Evolutionary conservation across 1,140 invertebrate genomes (phyloP).

Genomic region (Trichoplusia ni): DNA sequence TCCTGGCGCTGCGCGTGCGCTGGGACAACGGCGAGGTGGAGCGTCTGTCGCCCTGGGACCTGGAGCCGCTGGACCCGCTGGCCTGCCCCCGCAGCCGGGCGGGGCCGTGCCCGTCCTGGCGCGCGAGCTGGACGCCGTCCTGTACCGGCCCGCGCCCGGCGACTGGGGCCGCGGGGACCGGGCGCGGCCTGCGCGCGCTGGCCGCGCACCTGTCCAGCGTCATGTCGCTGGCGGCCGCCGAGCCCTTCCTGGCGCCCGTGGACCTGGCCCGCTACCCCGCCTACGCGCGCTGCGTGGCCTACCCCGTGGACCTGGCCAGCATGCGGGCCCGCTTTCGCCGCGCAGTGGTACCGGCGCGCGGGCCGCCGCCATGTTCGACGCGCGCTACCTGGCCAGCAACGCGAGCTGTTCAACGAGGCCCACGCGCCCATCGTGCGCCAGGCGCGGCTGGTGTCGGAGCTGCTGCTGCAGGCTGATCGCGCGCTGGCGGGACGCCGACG

Average conservation of each 20-base stretch:
- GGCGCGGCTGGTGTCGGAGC: constrained; percentile 94
- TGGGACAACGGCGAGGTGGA: constrained; percentile 81
- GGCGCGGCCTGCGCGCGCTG: constrained; percentile 82
- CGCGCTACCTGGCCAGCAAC: constrained; percentile 95
- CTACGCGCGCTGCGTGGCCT: constrained; percentile 95
- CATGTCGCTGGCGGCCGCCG: constrained; percentile 95
- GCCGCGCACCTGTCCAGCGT: constrained; percentile 76
- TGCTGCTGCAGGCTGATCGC: constrained; percentile 92
- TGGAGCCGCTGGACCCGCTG: constrained; percentile 92
- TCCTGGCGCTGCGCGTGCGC: constrained; percentile 88
- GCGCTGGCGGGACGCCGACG: constrained; percentile 86
- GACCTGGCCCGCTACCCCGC: constrained; percentile 95
- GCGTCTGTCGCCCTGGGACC: constrained; percentile 97
- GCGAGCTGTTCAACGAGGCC: constrained; percentile 96
- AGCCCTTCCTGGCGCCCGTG: constrained; percentile 96
- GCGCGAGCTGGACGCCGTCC: constrained; percentile 90
- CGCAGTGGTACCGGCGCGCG: constrained; percentile 92
- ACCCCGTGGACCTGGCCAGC: constrained; percentile 97
- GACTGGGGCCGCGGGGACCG: constrained; percentile 92
- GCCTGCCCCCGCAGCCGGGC: constrained; percentile 85
- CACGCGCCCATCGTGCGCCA: constrained; percentile 94
- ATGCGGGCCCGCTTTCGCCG: constrained; percentile 84
- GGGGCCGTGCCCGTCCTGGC: constrained; percentile 91
- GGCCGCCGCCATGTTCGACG: constrained; percentile 97
- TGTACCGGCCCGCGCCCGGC: constrained; percentile 90